Percentiles rank a stretch among this genome's conserved stretches.
These are phyloP conservation scores for Hydrochoerus hydrochaeris DNA, from an alignment of 2,113 vertebrate genomes.

Conservation along the genomic window DNA sequence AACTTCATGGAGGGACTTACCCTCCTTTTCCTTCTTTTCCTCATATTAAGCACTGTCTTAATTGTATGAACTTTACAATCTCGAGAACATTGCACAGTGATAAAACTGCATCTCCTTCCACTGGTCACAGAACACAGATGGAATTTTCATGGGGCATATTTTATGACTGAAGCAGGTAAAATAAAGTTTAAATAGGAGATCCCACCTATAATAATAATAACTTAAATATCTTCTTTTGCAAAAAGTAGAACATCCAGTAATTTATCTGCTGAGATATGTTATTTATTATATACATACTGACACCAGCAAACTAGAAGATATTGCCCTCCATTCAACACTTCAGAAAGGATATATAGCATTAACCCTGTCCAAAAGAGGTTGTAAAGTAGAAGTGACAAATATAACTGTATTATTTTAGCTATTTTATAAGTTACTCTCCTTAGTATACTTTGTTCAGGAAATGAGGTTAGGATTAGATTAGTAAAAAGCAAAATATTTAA, in stretches of 20 bases:
- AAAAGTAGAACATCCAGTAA: not conserved
- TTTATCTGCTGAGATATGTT: not conserved
- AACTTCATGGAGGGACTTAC: not conserved
- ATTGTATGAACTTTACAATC: not conserved
- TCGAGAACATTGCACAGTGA: not conserved
- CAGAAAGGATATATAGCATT: not conserved
- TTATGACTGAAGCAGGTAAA: not conserved
- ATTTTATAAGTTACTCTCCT: not conserved
- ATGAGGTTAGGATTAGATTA: not conserved
- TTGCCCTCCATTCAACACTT: not conserved
- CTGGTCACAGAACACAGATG: not conserved
- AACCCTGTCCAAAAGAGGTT: not conserved
- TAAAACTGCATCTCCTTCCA: not conserved
- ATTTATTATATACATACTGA: not conserved
- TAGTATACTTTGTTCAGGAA: not conserved
- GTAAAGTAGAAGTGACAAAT: not conserved
- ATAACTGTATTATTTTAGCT: not conserved
- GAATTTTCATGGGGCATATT: not conserved
- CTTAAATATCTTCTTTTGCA: not conserved
- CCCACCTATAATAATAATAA: not conserved
- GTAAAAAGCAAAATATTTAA: not conserved
- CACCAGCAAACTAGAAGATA: not conserved
- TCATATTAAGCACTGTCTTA: not conserved
- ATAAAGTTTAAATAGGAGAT: not conserved
- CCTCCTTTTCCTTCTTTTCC: not conserved